Conservation (phyloP, 92 coral and sea anemone species). For the Parazoanthus atlanticus region DNA sequence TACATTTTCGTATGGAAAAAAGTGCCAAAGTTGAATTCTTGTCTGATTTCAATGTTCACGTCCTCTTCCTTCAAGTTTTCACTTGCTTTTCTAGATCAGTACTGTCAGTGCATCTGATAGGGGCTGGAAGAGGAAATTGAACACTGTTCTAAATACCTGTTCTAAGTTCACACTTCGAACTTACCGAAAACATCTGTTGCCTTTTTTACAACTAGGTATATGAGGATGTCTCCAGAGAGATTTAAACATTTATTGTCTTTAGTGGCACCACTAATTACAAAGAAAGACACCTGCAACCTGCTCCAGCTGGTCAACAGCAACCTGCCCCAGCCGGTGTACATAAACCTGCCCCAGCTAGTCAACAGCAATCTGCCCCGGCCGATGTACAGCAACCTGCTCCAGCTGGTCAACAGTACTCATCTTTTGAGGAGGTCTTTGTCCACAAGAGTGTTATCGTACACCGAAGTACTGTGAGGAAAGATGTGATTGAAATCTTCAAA, state of each 20-base stretch:
- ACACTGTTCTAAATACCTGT: too few relatives aligned
- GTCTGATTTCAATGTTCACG: not conserved
- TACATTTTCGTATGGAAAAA: not conserved
- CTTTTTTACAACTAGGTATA: too few relatives aligned
- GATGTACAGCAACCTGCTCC: slow-evolving; percentile 4
- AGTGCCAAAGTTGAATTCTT: not conserved
- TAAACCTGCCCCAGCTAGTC: not conserved
- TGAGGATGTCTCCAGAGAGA: too few relatives aligned
- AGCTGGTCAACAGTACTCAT: not conserved
- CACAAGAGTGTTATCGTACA: slow-evolving; percentile 26
- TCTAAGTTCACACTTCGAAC: too few relatives aligned
- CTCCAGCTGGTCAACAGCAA: not conserved
- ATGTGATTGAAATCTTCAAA: slow-evolving; percentile 37
- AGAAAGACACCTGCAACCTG: slow-evolving; percentile 11
- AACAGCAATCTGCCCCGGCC: not conserved
- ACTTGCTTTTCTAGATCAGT: not conserved
- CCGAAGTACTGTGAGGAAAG: slow-evolving; percentile 38
- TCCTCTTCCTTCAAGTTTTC: not conserved
- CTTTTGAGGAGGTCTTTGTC: slow-evolving; percentile 7
- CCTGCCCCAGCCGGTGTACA: not conserved
- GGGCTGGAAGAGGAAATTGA: too few relatives aligned
- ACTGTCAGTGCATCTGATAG: too few relatives aligned
- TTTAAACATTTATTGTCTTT: too few relatives aligned
- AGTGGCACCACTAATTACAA: not conserved
- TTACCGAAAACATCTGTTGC: too few relatives aligned